Base-by-base conservation (phyloP, 2,797 vertebrate species). In the Uromys caudimaculatus region DNA sequence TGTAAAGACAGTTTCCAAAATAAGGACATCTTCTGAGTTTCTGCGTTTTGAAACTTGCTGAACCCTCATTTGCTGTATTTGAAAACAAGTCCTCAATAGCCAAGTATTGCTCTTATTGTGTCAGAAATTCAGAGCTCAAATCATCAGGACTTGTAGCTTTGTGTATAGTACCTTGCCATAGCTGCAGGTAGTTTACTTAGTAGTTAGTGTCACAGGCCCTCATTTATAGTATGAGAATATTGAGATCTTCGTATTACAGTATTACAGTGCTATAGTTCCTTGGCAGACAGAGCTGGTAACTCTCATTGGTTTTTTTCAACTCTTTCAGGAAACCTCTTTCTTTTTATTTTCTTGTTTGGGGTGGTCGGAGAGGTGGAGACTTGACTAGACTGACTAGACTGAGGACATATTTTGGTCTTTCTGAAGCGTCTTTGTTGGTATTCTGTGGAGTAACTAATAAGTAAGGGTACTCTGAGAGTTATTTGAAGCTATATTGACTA, bases 1-100 rank as follows among this genome's bases (percentile, higher is more conserved):
- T 58, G 6, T 16, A 52, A 79, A 95, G 11, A 82, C 0, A 6
- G 2, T 83, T 64, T 82, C 88, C 60, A 32, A 81, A 94, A 52
- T 85, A 92, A 92, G 19, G 4, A 91, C 71, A 94, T 8, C 52
- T 69, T 91, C 23, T 62, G 19, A 91, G 21, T 6, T 87, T 91
- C 62, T 50, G 4, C 4, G 12, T n/a, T 67, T 69, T 52, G 5
- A 19, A 41, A 41, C 23, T 29, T 38, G 50, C 3, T 73, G 14
- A 56, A 32, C 0, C 1, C 29, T 88, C n/a, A 54, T 38, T 88
- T 73, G 24, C 9, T 73, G 16, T 7, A 73, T 19, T 88, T 69
- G 35, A 32, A 56, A 29, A 21, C 2, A 19, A 56, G 29, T 6
- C n/a, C 32, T 13, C 16, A 88, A 41, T 32, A 32, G 38, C n/a